A percentile compares a stretch with the other conserved stretches of the same genome.
phyloP scores from a whole-genome alignment of 1,140 invertebrate genomes.

The Lepeophtheirus salmonis region DNA sequence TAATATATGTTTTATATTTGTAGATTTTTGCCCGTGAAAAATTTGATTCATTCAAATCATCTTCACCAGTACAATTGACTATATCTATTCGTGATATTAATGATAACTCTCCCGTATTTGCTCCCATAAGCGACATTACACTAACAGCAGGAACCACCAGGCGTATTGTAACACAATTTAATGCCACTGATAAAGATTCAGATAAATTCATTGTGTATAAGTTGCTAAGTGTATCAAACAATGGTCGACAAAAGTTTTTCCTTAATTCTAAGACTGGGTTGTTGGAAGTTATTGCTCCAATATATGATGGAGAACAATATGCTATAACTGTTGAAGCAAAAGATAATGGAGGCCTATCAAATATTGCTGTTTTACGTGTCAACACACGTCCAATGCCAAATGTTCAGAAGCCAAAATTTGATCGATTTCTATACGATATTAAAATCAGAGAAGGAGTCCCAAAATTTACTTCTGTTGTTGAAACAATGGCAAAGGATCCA shows the following conservation, averaged over 20 bases:
- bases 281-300: conserved; percentile 41
- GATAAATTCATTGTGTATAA: conserved; percentile 63
- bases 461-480: conserved; percentile 17
- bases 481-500: conserved; percentile 53
- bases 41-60: conserved; percentile 47
- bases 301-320: conserved; percentile 67
- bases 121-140: conserved; percentile 49
- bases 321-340: conserved; percentile 60
- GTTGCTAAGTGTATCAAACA: conserved; percentile 73
- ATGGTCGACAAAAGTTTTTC: conserved; percentile 59
- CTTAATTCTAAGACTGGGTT: conserved; percentile 58
- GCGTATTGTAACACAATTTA: conserved; percentile 40
- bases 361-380: conserved; percentile 62
- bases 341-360: conserved; percentile 30
- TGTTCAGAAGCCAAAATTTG: conserved; percentile 57
- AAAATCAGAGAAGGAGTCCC: conserved; percentile 11
- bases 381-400: conserved; percentile 61
- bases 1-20: conserved; percentile 13
- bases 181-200: conserved; percentile 62
- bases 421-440: conserved; percentile 55
- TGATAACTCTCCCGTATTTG: conserved; percentile 57
- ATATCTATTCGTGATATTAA: conserved; percentile 61
- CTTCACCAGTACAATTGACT: conserved; percentile 52
- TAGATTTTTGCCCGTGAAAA: conserved; percentile 53
- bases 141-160: conserved; percentile 59